Conservation (phyloP, 2,888 invertebrate genomes). For the Tipula vernalis region DNA sequence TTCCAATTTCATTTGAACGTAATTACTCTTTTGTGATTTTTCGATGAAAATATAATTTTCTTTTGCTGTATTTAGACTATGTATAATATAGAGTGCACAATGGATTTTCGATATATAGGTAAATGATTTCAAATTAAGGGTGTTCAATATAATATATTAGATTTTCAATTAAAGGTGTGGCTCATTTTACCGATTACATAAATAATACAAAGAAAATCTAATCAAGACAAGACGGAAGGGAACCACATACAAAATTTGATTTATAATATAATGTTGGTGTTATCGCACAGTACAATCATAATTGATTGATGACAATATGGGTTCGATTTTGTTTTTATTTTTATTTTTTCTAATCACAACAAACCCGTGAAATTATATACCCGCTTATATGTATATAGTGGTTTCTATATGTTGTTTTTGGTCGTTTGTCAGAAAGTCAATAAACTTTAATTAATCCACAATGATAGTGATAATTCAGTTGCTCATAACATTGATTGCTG, state of each 20-base stretch:
- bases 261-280: not conserved
- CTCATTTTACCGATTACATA: not conserved
- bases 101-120: not conserved
- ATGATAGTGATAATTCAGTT: not conserved
- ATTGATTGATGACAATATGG: conserved; percentile 4
- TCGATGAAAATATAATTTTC: not conserved
- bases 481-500: not conserved
- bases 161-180: not conserved
- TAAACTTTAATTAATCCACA: not conserved
- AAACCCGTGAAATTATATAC: not conserved
- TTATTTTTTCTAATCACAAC: not conserved
- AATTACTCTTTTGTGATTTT: not conserved
- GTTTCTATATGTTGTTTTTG: not conserved
- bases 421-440: not conserved
- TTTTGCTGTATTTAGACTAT: not conserved
- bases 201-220: not conserved
- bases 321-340: not conserved
- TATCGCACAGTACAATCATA: not conserved
- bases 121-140: not conserved
- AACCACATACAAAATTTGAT: not conserved
- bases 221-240: not conserved
- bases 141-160: not conserved
- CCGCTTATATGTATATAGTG: not conserved
- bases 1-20: not conserved
- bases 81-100: not conserved